These are phyloP conservation scores for Notoglanidium macrostoma DNA, from an alignment of 2,797 vertebrate genomes.

Conservation along the genomic window DNA sequence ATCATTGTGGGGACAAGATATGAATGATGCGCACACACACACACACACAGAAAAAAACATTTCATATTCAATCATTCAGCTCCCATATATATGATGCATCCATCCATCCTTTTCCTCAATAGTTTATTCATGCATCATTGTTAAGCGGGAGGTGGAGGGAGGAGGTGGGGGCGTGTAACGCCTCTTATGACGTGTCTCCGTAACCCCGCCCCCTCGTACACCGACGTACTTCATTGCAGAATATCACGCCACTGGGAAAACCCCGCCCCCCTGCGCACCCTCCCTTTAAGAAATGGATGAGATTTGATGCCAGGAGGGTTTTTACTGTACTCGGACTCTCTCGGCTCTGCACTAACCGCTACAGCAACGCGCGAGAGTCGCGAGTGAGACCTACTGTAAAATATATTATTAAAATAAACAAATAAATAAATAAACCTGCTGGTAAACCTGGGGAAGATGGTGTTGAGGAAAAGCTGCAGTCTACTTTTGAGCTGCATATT, in stretches of 20 bases:
- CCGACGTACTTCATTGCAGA: constrained; percentile 58
- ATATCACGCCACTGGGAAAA: constrained; percentile 75
- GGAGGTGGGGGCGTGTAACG: background rate
- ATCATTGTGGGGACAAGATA: no score
- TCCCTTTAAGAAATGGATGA: constrained; percentile 52
- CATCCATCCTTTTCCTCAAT: background rate
- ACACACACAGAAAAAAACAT: no score
- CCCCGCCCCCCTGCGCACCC: constrained; percentile 63
- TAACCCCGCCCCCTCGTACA: constrained; percentile 55
- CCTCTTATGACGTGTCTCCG: background rate
- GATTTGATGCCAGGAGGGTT: constrained; percentile 12
- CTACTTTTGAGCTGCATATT: background rate
- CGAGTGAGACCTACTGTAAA: background rate
- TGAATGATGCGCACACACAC: no score
- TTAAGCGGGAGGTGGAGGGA: background rate
- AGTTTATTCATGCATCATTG: background rate
- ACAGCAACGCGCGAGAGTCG: background rate
- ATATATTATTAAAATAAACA: background rate
- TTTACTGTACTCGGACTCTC: background rate
- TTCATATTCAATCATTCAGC: no score
- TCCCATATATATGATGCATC: no score
- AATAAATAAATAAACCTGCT: background rate
- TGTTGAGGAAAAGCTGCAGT: background rate
- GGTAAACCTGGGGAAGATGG: background rate
- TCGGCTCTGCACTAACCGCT: background rate